A percentile compares a stretch with the other conserved stretches of the same genome.
Conservation (phyloP, 2,797 vertebrate genomes). For the Bovichtus variegatus region DNA sequence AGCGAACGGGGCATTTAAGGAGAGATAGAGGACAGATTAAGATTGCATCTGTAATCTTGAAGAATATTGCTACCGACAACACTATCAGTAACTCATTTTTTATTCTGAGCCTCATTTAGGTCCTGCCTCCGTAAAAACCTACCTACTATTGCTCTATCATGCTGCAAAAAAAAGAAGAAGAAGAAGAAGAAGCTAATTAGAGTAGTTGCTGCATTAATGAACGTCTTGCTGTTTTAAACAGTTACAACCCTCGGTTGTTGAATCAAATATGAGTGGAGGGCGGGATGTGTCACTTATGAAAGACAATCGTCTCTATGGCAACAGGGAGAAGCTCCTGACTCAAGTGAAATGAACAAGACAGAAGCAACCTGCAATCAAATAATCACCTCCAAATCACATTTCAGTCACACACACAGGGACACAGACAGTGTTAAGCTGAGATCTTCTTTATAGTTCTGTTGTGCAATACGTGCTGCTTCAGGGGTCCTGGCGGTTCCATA, state of each 20-base stretch:
- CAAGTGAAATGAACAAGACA: constrained; percentile 67
- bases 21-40: constrained; percentile 84
- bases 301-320: constrained; percentile 76
- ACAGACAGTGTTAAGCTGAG: constrained; percentile 24
- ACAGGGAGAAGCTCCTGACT: constrained; percentile 70
- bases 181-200: constrained; percentile 40
- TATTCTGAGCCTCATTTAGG: constrained; percentile 57
- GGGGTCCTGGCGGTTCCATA: constrained; percentile 64
- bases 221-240: constrained; percentile 64
- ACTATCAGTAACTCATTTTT: constrained; percentile 53
- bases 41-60: constrained; percentile 80
- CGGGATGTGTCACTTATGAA: constrained; percentile 66
- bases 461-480: constrained; percentile 50
- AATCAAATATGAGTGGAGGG: constrained; percentile 55
- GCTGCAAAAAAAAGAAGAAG: constrained; percentile 36
- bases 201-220: constrained; percentile 58
- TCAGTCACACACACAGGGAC: constrained; percentile 29
- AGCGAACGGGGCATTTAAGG: constrained; percentile 77
- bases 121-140: constrained; percentile 25
- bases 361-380: constrained; percentile 75
- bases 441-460: constrained; percentile 59
- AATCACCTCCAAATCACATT: constrained; percentile 75
- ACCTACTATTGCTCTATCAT: constrained; percentile 34
- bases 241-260: constrained; percentile 52
- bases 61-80: constrained; percentile 71